Evolutionary conservation across 2,888 invertebrate species (phyloP), one percentile per base, ranked within the genome.

Genomic region (Isotomurus palustris): DNA sequence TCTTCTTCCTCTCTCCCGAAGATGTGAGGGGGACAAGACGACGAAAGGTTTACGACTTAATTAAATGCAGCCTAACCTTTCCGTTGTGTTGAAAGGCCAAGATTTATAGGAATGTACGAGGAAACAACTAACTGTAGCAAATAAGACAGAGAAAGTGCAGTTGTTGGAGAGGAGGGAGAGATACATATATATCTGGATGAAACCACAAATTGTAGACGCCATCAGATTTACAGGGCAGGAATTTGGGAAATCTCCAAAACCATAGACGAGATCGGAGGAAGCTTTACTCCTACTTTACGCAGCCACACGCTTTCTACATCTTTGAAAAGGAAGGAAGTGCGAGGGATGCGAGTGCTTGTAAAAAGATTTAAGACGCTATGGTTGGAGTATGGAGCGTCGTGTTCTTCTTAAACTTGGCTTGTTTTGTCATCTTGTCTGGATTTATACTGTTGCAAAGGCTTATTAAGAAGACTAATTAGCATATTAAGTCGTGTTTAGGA

Each of bases 31-130:
- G 14, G 38, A n/a, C n/a, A n/a, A n/a, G n/a, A n/a, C n/a, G 32
- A 8, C 32, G 51, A 43, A 45, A 56, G 51, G 56, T 56, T 56
- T 56, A 56, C 56, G 56, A 56, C 56, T 50, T 56, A 56, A 56
- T 56, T 56, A 56, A 56, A 56, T 56, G 51, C 36, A 51, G 51
- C 41, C 47, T 24, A 47, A 47, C 47, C 47, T 47, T 47, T 47
- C 21, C 21, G 21, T 43, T 21, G 22, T 21, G 22, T 24, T 43
- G 25, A 43, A 43, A 43, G 43, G 43, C 21, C 43, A 43, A 43
- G 43, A 43, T 21, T 43, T 43, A 24, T 21, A 14, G 43, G 5
- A 19, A 19, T 10, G 40, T n/a, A 17, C 6, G 19, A 10, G 10
- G 40, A 10, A n/a, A 17, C 40, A 10, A 17, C 14, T 10, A n/a